phyloP scores from a whole-genome alignment of 2,888 invertebrate species.

The Heteropelma amictum region DNA sequence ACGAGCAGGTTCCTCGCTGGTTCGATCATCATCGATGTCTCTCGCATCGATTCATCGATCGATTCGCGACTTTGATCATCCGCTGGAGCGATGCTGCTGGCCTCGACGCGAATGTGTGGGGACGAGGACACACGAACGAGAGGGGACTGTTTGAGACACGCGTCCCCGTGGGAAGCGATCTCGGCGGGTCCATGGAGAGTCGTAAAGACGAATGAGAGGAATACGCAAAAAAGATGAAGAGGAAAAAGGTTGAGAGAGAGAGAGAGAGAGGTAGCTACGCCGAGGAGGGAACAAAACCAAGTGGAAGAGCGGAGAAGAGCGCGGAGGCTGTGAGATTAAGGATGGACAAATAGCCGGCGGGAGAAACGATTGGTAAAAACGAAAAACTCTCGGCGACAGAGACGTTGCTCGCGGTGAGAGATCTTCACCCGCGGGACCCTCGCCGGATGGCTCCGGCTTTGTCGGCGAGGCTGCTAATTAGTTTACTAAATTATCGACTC shows the following conservation, averaged over 20 bases:
- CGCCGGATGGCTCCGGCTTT: constrained; percentile 71
- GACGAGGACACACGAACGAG: constrained; percentile 11
- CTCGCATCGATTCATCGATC: constrained; percentile 53
- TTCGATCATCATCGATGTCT: constrained; percentile 49
- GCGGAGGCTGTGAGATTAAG: constrained; percentile 53
- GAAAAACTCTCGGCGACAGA: constrained; percentile 65
- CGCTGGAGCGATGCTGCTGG: too few relatives aligned
- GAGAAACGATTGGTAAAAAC: constrained; percentile 59
- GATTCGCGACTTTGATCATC: constrained; percentile 45
- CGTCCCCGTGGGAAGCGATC: constrained; percentile 71
- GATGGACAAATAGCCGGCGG: constrained; percentile 63
- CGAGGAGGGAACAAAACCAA: constrained; percentile 63
- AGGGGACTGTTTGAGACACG: constrained; percentile 14
- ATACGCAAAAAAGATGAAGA: constrained; percentile 63
- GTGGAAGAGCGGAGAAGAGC: constrained; percentile 64
- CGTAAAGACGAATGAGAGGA: constrained; percentile 68
- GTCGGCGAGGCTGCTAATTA: constrained; percentile 77
- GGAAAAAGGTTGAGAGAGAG: constrained; percentile 55
- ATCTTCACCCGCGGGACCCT: constrained; percentile 47
- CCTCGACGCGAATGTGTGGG: constrained; percentile 38
- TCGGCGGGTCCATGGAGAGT: constrained; percentile 61
- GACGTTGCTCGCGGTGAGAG: too few relatives aligned
- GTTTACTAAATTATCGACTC: constrained; percentile 78
- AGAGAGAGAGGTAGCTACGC: constrained; percentile 49
- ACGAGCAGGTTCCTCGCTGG: too few relatives aligned